Percentiles rank a stretch among this genome's conserved stretches.
Evolutionary conservation across 2,888 invertebrate genomes (phyloP).

Genomic region (Schizaphis graminum): DNA sequence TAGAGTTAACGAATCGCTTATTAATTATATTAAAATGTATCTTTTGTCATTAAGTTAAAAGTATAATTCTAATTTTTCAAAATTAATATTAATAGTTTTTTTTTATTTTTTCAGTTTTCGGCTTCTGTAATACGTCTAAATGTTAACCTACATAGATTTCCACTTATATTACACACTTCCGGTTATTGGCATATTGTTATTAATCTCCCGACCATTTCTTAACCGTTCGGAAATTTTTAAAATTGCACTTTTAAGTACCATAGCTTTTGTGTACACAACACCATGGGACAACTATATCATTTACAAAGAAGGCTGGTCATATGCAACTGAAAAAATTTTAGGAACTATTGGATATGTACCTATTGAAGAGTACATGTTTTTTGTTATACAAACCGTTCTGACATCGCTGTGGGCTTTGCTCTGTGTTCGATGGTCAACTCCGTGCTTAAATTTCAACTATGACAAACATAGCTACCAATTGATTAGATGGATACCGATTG

Average conservation of each 20-base stretch:
- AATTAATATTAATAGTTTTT: neutral
- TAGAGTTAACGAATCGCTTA: neutral
- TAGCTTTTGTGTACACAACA: constrained; percentile 22
- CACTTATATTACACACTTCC: constrained; percentile 27
- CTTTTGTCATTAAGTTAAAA: neutral
- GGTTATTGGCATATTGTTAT: neutral
- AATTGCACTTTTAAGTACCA: neutral
- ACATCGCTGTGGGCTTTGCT: constrained; percentile 25
- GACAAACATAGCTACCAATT: neutral
- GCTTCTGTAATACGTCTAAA: neutral
- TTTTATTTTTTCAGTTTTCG: neutral
- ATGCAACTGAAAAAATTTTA: neutral
- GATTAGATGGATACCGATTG: constrained; percentile 47
- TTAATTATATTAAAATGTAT: neutral
- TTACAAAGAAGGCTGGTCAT: neutral
- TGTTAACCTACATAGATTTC: constrained; percentile 21
- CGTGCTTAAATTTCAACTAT: constrained; percentile 45
- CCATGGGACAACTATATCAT: constrained; percentile 55
- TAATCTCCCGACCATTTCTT: constrained; percentile 23
- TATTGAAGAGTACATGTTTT: constrained; percentile 52
- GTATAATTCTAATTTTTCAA: neutral
- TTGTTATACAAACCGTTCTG: constrained; percentile 8
- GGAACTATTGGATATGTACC: constrained; percentile 3
- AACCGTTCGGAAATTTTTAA: constrained; percentile 24
- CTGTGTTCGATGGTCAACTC: constrained; percentile 36